These are phyloP conservation scores for Lepisosteus osseus DNA, from an alignment of 2,113 vertebrate genomes.

Conservation along the genomic window DNA sequence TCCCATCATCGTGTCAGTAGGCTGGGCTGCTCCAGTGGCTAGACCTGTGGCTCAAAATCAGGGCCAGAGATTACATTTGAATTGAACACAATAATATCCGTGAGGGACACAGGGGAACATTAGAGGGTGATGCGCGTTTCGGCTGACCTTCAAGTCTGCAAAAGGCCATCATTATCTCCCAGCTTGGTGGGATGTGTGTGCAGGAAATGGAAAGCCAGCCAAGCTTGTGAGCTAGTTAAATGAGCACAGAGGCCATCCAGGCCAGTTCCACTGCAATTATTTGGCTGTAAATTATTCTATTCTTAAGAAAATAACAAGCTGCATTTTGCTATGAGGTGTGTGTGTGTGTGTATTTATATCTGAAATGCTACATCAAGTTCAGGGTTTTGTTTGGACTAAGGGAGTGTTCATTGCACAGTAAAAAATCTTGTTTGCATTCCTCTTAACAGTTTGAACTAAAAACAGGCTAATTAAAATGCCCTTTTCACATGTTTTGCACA, in stretches of 20 bases:
- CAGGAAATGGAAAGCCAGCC: background rate
- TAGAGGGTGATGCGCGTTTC: background rate
- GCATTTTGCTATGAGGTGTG: background rate
- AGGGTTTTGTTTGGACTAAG: too few relatives aligned
- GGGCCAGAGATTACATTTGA: background rate
- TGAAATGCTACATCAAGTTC: too few relatives aligned
- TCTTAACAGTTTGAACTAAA: too few relatives aligned
- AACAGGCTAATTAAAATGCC: too few relatives aligned
- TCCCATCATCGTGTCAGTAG: background rate
- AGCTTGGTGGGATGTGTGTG: background rate
- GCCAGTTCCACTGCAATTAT: background rate
- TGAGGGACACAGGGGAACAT: background rate
- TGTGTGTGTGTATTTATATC: background rate
- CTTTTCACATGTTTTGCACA: too few relatives aligned
- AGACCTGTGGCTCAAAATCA: background rate
- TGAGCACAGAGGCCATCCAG: background rate
- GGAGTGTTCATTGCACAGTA: too few relatives aligned
- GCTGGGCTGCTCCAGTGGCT: background rate
- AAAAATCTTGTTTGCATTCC: too few relatives aligned
- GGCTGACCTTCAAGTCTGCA: background rate
- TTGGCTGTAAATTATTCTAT: background rate
- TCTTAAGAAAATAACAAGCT: background rate
- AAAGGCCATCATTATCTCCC: conserved; percentile 1
- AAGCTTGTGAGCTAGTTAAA: background rate
- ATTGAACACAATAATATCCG: background rate